phyloP scores from a whole-genome alignment of 2,797 vertebrate species.

The Hephaestus fuliginosus region DNA sequence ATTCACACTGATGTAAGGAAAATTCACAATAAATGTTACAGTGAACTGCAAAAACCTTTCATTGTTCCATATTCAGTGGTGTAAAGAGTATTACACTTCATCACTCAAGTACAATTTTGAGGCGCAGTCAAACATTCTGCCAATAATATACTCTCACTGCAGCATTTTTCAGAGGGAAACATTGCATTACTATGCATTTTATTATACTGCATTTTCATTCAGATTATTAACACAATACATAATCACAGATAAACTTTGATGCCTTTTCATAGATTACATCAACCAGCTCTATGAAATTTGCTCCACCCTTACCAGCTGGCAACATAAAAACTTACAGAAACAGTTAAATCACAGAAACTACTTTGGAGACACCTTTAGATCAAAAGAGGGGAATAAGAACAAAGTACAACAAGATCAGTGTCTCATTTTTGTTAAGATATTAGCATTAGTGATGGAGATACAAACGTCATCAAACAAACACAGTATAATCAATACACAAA shows the following conservation, averaged over 20 bases:
- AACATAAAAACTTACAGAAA: background rate
- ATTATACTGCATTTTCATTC: no score
- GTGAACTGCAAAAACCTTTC: background rate
- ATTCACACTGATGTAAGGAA: no score
- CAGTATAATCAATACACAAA: background rate
- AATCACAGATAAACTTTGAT: background rate
- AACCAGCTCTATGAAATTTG: background rate
- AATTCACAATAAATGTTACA: no score
- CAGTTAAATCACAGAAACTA: background rate
- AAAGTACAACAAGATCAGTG: background rate
- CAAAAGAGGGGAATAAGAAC: background rate
- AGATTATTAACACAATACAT: background rate
- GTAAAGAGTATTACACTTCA: background rate
- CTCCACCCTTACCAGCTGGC: no score
- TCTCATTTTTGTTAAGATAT: background rate
- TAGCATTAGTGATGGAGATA: background rate
- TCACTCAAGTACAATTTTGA: background rate
- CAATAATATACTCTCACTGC: background rate
- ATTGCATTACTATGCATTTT: no score
- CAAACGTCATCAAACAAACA: background rate
- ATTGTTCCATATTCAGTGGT: background rate
- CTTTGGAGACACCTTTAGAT: background rate
- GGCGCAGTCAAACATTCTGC: background rate
- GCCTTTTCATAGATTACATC: background rate
- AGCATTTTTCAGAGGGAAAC: no score